Evolutionary conservation across 2,797 vertebrate genomes (phyloP).

Genomic region (Etheostoma nigrum): DNA sequence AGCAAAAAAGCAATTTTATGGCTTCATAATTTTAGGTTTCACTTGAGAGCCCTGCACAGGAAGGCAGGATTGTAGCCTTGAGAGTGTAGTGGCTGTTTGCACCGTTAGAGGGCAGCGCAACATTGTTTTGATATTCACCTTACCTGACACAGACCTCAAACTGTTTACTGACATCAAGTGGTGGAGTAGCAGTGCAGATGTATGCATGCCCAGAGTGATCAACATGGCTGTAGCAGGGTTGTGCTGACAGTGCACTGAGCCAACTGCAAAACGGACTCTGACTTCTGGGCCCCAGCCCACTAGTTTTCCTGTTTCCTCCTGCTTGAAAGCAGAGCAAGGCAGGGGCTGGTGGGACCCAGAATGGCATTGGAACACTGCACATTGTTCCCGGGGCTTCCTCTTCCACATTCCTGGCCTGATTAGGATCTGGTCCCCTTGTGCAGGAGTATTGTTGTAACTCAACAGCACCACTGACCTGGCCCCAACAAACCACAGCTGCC

Average conservation of each 20-base stretch:
- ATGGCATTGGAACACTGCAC: conserved; percentile 74
- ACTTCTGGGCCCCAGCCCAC: conserved; percentile 57
- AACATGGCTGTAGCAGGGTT: too few relatives aligned
- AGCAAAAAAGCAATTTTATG: conserved; percentile 2
- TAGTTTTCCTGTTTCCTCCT: conserved; percentile 86
- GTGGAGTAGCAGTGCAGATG: conserved; percentile 36
- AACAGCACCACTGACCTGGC: conserved; percentile 71
- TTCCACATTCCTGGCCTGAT: conserved; percentile 87
- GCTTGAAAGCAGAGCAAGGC: conserved; percentile 71
- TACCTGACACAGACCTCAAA: conserved; percentile 31
- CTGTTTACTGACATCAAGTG: conserved; percentile 61
- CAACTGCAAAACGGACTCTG: conserved; percentile 51
- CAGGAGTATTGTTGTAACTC: conserved; percentile 77
- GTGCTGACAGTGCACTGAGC: conserved; percentile 36
- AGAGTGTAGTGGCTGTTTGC: conserved; percentile 21
- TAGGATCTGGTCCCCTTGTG: conserved; percentile 82
- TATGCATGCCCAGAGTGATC: neutral
- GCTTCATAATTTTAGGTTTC: conserved; percentile 9
- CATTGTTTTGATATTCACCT: conserved; percentile 49
- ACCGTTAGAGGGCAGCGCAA: conserved; percentile 75
- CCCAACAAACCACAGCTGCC: conserved; percentile 71
- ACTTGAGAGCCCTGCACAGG: neutral
- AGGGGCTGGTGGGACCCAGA: conserved; percentile 71
- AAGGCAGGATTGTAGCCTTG: neutral
- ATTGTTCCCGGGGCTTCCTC: conserved; percentile 87